Evolutionary conservation across 2,113 vertebrate genomes (phyloP).

Genomic region (Campylomormyrus numenius): DNA sequence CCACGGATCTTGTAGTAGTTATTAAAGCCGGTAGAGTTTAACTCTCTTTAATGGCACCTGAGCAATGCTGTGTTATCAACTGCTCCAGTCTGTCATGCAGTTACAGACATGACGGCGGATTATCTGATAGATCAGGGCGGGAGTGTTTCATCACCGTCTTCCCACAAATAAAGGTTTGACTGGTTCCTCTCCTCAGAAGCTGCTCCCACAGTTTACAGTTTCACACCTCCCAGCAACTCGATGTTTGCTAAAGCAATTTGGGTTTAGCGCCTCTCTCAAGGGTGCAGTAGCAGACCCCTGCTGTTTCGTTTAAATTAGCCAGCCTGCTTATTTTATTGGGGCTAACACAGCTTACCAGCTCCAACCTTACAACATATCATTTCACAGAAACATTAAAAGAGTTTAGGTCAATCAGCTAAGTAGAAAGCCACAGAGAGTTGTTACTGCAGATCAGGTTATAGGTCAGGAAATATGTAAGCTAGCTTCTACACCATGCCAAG

Average conservation of each 20-base stretch:
- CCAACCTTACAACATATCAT: neutral
- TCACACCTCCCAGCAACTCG: neutral
- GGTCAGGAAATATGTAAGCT: neutral
- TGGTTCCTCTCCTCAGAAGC: neutral
- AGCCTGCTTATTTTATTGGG: neutral
- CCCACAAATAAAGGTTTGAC: neutral
- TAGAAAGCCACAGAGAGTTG: neutral
- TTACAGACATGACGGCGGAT: neutral
- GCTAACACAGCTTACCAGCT: neutral
- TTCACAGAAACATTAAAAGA: neutral
- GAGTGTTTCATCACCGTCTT: neutral
- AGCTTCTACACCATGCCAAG: neutral
- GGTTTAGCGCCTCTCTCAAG: neutral
- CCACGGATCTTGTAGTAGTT: neutral
- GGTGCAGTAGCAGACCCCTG: neutral
- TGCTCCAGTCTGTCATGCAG: neutral
- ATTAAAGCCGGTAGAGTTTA: neutral
- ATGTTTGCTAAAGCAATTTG: neutral
- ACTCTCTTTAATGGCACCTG: neutral
- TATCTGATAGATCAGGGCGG: neutral
- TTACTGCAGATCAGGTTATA: neutral
- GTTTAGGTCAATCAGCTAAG: neutral
- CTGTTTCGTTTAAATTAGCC: neutral
- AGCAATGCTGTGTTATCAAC: neutral
- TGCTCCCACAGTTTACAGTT: neutral